These are phyloP conservation scores for Pandemis corylana DNA, from an alignment of 2,888 invertebrate genomes.

Conservation along the genomic window DNA sequence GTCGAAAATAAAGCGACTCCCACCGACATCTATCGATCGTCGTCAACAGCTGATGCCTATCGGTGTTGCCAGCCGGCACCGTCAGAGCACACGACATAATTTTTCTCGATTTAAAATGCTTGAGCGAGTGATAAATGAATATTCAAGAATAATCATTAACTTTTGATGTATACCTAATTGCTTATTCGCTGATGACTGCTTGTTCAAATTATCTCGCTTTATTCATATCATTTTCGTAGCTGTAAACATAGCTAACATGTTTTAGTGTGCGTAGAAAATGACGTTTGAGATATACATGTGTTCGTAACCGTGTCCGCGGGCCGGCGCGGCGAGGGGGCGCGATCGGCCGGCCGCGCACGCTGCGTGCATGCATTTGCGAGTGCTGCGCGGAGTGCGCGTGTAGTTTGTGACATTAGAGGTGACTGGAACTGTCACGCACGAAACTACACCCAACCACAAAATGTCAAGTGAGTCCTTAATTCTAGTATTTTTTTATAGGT, in stretches of 20 bases:
- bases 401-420: slow-evolving; percentile 75
- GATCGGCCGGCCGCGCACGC: slow-evolving; percentile 57
- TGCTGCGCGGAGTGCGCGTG: slow-evolving; percentile 78
- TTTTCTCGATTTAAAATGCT: background rate
- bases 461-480: slow-evolving; percentile 76
- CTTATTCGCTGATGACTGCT: background rate
- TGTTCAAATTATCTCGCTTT: background rate
- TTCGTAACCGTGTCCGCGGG: slow-evolving; percentile 55
- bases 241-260: slow-evolving; percentile 46
- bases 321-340: slow-evolving; percentile 45
- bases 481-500: background rate
- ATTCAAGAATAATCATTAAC: background rate
- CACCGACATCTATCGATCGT: slow-evolving; percentile 84
- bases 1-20: slow-evolving; percentile 82
- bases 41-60: slow-evolving; percentile 70
- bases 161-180: background rate
- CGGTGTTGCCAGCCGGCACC: slow-evolving; percentile 62
- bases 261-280: slow-evolving; percentile 47
- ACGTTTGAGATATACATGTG: slow-evolving; percentile 52
- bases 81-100: background rate
- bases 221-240: slow-evolving; percentile 17
- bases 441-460: slow-evolving; percentile 77
- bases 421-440: slow-evolving; percentile 76
- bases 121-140: background rate
- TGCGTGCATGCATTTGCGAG: slow-evolving; percentile 73